A percentile compares a stretch with the other conserved stretches of the same genome.
phyloP scores from a whole-genome alignment of 2,888 invertebrate species.

The Mesochorus sp. region DNA sequence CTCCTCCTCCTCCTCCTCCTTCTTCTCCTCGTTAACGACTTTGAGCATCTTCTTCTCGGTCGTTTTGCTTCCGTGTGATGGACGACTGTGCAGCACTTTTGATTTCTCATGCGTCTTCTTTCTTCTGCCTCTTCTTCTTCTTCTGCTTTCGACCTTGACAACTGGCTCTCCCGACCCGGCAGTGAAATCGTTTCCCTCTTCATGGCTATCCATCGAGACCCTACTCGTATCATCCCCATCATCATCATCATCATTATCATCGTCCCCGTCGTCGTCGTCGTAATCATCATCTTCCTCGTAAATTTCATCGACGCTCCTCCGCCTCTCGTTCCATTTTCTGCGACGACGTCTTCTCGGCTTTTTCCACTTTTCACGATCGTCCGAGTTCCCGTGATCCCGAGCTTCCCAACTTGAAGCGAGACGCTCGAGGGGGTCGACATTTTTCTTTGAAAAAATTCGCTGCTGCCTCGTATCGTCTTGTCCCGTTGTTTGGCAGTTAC shows the following conservation, averaged over 20 bases:
- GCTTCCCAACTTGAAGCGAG: conserved; percentile 3
- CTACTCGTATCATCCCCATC: conserved; percentile 49
- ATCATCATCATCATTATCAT: conserved; percentile 53
- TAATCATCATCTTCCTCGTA: conserved; percentile 51
- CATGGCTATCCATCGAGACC: conserved; percentile 11
- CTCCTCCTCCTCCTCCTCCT: conserved; percentile 49
- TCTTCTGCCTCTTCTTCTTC: conserved; percentile 57
- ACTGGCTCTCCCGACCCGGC: conserved; percentile 54
- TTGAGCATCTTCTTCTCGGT: too few species aligned
- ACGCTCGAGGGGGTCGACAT: conserved; percentile 13
- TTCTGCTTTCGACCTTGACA: conserved; percentile 26
- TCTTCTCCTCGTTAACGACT: conserved; percentile 37
- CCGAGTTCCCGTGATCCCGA: not conserved
- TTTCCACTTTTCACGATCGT: conserved; percentile 43
- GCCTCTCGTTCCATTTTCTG: conserved; percentile 30
- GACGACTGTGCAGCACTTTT: too few species aligned
- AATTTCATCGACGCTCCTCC: conserved; percentile 15
- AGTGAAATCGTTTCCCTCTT: conserved; percentile 40
- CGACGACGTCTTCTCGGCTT: conserved; percentile 48
- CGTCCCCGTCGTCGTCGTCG: conserved; percentile 16
- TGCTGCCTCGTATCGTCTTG: not conserved
- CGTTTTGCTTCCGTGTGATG: too few species aligned
- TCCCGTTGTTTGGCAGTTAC: not conserved
- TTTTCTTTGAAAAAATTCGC: conserved; percentile 20
- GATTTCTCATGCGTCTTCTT: too few species aligned